Conservation (phyloP, 2,888 invertebrate species). For the Ametastegia equiseti region DNA sequence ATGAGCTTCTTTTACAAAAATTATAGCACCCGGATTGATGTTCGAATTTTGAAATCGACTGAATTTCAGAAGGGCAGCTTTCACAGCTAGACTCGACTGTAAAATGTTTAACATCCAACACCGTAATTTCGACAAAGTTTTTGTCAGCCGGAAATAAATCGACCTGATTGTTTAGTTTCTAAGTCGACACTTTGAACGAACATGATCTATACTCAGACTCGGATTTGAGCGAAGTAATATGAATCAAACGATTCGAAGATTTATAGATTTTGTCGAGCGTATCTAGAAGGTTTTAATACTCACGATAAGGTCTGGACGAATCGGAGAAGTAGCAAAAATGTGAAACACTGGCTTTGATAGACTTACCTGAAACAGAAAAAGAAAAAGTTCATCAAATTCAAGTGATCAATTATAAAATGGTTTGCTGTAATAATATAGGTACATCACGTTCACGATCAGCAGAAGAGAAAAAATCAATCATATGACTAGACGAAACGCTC, state of each 20-base stretch:
- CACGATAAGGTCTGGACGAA: background rate
- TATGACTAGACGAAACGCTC: background rate
- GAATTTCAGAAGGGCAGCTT: background rate
- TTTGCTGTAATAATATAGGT: background rate
- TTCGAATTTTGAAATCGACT: background rate
- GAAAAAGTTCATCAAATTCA: background rate
- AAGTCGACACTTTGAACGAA: too few species aligned
- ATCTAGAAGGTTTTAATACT: background rate
- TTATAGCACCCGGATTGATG: background rate
- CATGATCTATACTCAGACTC: too few species aligned
- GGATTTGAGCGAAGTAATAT: too few species aligned
- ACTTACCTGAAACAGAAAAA: conserved; percentile 22
- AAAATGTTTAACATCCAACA: too few species aligned
- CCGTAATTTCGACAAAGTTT: too few species aligned
- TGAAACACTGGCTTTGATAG: background rate
- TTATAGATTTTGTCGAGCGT: background rate
- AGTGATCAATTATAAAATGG: background rate
- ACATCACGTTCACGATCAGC: background rate
- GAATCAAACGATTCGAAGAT: too few species aligned
- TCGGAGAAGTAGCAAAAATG: background rate
- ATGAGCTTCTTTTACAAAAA: background rate
- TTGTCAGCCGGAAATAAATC: too few species aligned
- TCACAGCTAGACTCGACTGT: background rate
- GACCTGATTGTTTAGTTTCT: too few species aligned
- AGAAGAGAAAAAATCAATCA: background rate